Conservation (phyloP, 2,113 vertebrate genomes). For the Ameiurus melas region DNA sequence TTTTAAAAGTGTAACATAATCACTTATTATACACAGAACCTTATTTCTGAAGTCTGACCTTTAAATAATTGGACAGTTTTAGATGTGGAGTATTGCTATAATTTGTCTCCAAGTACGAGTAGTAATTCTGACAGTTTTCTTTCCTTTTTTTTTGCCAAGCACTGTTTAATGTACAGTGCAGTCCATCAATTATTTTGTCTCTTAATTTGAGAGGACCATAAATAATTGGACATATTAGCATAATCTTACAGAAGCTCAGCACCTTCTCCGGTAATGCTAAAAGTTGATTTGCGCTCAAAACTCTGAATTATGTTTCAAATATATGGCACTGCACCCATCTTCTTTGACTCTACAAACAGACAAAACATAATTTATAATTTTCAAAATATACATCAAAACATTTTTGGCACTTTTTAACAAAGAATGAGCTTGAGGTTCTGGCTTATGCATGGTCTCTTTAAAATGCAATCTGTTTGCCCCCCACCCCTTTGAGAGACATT, state of each 20-base stretch:
- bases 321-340: not conserved
- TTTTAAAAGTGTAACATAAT: not conserved
- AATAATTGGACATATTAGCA: not conserved
- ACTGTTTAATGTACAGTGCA: not conserved
- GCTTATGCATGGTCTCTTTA: constrained; percentile 29
- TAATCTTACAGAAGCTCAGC: not conserved
- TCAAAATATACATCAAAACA: constrained; percentile 17
- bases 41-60: not conserved
- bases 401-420: constrained; percentile 20
- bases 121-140: not conserved
- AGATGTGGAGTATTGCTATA: not conserved
- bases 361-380: not conserved
- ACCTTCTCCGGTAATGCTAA: not conserved
- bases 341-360: not conserved
- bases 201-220: not conserved
- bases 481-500: constrained; percentile 39
- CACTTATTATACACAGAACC: not conserved
- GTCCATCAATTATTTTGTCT: not conserved
- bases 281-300: not conserved
- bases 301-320: not conserved
- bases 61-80: not conserved
- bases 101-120: not conserved
- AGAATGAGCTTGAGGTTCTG: constrained; percentile 33
- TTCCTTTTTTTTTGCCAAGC: no score
- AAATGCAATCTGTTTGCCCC: constrained; percentile 45